Percentiles rank a stretch among this genome's conserved stretches.
These are phyloP conservation scores for Netelia virgata DNA, from an alignment of 2,888 invertebrate species.

Conservation along the genomic window DNA sequence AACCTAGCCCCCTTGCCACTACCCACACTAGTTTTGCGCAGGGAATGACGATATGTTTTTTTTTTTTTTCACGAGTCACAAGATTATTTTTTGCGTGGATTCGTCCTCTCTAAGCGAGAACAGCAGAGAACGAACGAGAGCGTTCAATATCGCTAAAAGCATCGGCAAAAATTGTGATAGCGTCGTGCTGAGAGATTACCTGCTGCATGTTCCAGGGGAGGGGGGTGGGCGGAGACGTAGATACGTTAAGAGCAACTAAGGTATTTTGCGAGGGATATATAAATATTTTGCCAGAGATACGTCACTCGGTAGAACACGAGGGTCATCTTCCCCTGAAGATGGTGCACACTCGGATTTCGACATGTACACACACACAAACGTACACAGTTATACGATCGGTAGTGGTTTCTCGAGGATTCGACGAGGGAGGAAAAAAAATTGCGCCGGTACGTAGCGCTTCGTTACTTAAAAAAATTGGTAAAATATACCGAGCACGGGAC, in stretches of 20 bases:
- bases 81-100: neutral
- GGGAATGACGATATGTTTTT: neutral
- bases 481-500: slow-evolving; percentile 32
- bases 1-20: too few species aligned
- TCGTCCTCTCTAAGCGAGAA: neutral
- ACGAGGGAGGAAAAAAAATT: slow-evolving; percentile 15
- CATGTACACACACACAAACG: neutral
- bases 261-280: neutral
- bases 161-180: slow-evolving; percentile 46
- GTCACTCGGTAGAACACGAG: slow-evolving; percentile 1
- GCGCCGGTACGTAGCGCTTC: slow-evolving; percentile 16
- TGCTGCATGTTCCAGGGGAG: neutral
- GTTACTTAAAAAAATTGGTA: slow-evolving; percentile 61
- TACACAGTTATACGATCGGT: neutral
- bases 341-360: neutral
- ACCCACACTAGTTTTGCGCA: too few species aligned
- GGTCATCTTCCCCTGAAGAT: slow-evolving; percentile 22
- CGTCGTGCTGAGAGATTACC: neutral
- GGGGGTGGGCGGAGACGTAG: neutral
- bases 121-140: slow-evolving; percentile 16
- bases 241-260: neutral
- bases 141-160: slow-evolving; percentile 67
- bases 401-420: neutral
- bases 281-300: slow-evolving; percentile 22
- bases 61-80: slow-evolving; percentile 1